Evolutionary conservation across 1,140 invertebrate species (phyloP).

Genomic region (Drosophila ficusphila): DNA sequence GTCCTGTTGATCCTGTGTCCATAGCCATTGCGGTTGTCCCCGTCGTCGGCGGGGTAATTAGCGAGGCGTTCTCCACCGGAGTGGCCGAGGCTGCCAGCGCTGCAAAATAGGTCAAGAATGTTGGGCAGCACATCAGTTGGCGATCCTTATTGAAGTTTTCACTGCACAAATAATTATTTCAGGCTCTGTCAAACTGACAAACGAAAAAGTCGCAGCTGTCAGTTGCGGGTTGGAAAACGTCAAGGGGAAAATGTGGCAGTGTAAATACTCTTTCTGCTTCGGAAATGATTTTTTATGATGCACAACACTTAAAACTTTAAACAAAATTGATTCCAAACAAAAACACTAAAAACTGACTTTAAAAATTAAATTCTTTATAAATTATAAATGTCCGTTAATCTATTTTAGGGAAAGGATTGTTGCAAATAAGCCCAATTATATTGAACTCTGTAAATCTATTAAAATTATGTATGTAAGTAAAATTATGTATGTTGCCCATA

Average conservation of each 20-base stretch:
- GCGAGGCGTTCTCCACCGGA: conserved; percentile 50
- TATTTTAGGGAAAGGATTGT: no score
- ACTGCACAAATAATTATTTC: conserved; percentile 5
- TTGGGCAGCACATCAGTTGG: conserved; percentile 33
- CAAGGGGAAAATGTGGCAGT: no score
- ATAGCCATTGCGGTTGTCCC: conserved; percentile 10
- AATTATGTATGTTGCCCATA: no score
- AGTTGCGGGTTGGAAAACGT: not conserved
- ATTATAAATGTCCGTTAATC: no score
- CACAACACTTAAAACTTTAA: no score
- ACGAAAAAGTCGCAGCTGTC: conserved; percentile 5
- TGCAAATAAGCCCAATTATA: no score
- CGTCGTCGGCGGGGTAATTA: conserved; percentile 57
- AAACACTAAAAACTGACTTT: no score
- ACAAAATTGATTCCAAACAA: no score
- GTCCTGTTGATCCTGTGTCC: conserved; percentile 3
- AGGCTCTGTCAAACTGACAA: conserved; percentile 13
- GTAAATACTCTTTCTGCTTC: not conserved
- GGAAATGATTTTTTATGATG: no score
- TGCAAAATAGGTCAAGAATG: conserved; percentile 68
- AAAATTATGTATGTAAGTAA: no score
- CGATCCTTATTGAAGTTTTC: conserved; percentile 9
- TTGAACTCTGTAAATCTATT: no score
- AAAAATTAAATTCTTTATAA: no score
- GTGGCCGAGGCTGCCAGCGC: conserved; percentile 51